Percentiles rank a stretch among this genome's conserved stretches.
Conservation (phyloP, 1,140 invertebrate species). For the Pseudomyrmex sp. region DNA sequence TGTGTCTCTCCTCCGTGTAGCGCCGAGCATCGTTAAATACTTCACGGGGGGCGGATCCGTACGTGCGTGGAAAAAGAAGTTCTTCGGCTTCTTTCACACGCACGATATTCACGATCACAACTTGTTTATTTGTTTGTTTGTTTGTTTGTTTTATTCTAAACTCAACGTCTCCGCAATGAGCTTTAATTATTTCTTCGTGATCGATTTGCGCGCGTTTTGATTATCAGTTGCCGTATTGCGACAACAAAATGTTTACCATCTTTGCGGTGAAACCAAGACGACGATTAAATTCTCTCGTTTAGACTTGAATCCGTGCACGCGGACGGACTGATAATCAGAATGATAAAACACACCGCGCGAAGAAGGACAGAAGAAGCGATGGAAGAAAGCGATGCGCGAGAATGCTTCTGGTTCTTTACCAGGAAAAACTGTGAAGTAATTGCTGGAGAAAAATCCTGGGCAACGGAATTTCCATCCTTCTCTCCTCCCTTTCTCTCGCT, state of each 20-base stretch:
- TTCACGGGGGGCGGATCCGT: conserved; percentile 36
- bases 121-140: too few species aligned
- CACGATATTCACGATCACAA: too few species aligned
- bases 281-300: conserved; percentile 18
- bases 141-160: too few species aligned
- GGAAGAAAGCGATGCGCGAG: not conserved
- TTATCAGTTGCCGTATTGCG: too few species aligned
- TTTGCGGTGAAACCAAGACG: not conserved
- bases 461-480: too few species aligned
- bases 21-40: conserved; percentile 70
- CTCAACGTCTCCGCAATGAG: too few species aligned
- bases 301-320: conserved; percentile 8
- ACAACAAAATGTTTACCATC: conserved; percentile 5
- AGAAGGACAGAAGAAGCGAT: not conserved
- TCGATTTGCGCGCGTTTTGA: too few species aligned
- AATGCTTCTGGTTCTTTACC: conserved; percentile 75
- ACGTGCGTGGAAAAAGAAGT: conserved; percentile 24
- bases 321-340: not conserved
- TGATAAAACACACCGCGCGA: not conserved
- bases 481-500: not conserved
- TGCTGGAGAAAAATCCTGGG: conserved; percentile 76
- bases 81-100: conserved; percentile 20
- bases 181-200: too few species aligned
- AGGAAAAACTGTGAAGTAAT: conserved; percentile 79
- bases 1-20: conserved; percentile 37